A percentile compares a stretch with the other conserved stretches of the same genome.
Conservation (phyloP, 1,140 invertebrate genomes). For the Listronotus oregonensis region DNA sequence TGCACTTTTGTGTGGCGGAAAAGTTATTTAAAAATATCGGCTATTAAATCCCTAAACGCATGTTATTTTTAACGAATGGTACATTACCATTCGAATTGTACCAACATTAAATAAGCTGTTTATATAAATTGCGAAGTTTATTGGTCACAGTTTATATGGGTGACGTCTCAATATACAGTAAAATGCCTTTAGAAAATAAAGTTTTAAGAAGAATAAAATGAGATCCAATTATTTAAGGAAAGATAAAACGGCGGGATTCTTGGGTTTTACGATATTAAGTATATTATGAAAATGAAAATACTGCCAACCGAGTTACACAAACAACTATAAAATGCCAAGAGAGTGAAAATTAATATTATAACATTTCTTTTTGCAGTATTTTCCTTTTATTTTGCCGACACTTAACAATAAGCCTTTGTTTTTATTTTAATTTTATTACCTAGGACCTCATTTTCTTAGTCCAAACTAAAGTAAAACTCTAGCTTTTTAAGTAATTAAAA, state of each 20-base stretch:
- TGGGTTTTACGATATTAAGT: conserved; percentile 12
- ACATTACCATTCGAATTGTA: conserved; percentile 19
- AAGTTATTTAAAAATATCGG: conserved; percentile 10
- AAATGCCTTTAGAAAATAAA: conserved; percentile 16
- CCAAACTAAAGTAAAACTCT: too few species aligned
- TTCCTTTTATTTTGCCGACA: not conserved
- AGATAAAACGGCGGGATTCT: conserved; percentile 20
- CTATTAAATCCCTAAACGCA: conserved; percentile 6
- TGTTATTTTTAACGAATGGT: conserved; percentile 15
- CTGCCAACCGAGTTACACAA: conserved; percentile 5
- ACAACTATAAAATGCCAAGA: not conserved
- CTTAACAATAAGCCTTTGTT: too few species aligned
- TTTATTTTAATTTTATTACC: too few species aligned
- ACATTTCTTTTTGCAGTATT: not conserved
- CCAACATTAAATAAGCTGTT: conserved; percentile 8
- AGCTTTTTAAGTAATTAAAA: too few species aligned
- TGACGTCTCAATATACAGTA: conserved; percentile 23
- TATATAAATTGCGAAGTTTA: conserved; percentile 17
- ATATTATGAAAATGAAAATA: not conserved
- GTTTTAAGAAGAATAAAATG: conserved; percentile 14
- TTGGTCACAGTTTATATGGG: conserved; percentile 15
- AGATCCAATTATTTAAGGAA: conserved; percentile 19
- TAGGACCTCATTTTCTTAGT: too few species aligned
- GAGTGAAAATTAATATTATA: not conserved
- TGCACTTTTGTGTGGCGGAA: not conserved